phyloP scores from a whole-genome alignment of 35 echinoderm and acorn worm species.

The Lytechinus pictus region DNA sequence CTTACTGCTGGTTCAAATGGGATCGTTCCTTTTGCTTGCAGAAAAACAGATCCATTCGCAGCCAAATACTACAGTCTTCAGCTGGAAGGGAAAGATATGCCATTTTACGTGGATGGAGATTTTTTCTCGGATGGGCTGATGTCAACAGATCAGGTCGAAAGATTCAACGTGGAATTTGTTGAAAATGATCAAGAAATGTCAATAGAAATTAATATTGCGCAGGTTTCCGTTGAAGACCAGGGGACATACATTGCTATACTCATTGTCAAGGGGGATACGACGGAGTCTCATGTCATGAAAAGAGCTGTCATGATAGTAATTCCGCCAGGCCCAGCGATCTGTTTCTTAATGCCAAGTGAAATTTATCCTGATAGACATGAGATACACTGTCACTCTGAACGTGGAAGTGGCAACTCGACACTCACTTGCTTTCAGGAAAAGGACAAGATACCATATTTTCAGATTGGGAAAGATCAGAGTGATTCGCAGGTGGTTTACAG shows the following conservation, averaged over 20 bases:
- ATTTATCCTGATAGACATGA: not conserved
- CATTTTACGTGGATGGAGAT: not conserved
- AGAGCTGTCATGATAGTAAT: not conserved
- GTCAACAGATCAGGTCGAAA: not conserved
- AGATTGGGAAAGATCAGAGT: no score
- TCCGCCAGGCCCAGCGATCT: not conserved
- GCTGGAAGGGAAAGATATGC: not conserved
- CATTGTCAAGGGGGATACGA: not conserved
- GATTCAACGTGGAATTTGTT: not conserved
- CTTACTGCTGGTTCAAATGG: not conserved
- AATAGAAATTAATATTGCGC: not conserved
- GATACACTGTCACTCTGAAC: not conserved
- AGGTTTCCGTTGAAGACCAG: not conserved
- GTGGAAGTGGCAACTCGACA: not conserved
- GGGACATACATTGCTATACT: not conserved
- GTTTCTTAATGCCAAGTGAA: not conserved
- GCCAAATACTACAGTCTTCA: not conserved
- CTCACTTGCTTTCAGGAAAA: not conserved
- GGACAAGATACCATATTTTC: not conserved
- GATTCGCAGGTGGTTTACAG: not conserved
- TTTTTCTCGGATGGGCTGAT: not conserved
- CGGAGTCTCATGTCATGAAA: not conserved
- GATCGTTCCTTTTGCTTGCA: not conserved
- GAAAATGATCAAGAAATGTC: not conserved
- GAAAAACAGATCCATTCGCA: not conserved